Base-by-base conservation (phyloP, 2,797 vertebrate species). In the Crenuchus spilurus region DNA sequence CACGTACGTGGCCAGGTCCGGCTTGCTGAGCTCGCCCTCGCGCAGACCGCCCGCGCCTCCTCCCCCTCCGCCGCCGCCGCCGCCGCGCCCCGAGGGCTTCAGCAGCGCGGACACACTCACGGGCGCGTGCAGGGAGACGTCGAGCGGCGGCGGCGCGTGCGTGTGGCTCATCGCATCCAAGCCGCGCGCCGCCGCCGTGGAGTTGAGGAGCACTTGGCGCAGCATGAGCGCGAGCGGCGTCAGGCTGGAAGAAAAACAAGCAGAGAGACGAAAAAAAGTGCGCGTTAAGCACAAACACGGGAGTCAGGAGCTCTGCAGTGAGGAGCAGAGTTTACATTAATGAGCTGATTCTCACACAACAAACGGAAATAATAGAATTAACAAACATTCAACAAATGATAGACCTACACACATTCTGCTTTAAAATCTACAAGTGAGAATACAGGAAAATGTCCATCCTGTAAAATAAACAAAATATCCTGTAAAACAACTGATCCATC, bases 1-100 rank as follows among this genome's bases (percentile, higher is more conserved):
- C 67, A 99, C 87, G 84, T 99, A 98, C 78, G 97, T 98, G 84
- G 93, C 89, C 87, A 99, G 88, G 87, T 99, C 97, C 16, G 96
- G 96, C 84, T 97, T 98, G 66, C 94, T 92, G 74, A 96, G 91
- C 83, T 96, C 93, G 42, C 96, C 94, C 83, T 96, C 97, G 75
- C 96, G 93, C 55, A 97, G 79, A 0, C 91, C 95, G 13, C 63
- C 86, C 20, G 85, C 80, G 72, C 92, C 89, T 18, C n/a, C 54
- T 18, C 24, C 51, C 1, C 13, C 49, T 3, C 22, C 24, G 10
- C 49, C 24, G 46, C 46, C 66, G 8, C 42, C 30, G 2, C 44
- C 86, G 24, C 85, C 79, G 73, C 92, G 90, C 81, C 92, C 92
- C 2, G 96, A 96, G 8, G 96, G 96, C 90, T 95, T 93, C 84